Base-by-base conservation (phyloP, 1,140 invertebrate genomes). In the Atta cephalotes region DNA sequence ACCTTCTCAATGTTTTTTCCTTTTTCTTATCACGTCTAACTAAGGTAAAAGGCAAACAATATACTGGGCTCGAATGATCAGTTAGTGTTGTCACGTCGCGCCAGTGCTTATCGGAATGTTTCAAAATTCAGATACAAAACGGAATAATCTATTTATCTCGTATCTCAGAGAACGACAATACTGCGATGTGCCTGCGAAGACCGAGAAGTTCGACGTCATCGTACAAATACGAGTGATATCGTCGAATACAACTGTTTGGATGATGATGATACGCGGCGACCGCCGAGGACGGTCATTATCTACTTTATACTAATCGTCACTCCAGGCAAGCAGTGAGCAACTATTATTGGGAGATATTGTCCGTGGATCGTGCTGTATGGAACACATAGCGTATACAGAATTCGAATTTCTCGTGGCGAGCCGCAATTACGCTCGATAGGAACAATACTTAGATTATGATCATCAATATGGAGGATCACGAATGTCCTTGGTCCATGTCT, bases 271-370 rank as follows among this genome's bases (percentile, higher is more conserved):
- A 89, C 72, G 74, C 49, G 81, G 85, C 82, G 85, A 86, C 89
- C 80, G 91, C 90, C 87, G 90, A 87, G 87, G 87, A 88, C 86
- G 88, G 84, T 70, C 87, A 92, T 92, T 93, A 93, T 92, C 92
- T 92, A 90, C 71, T 89, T 89, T 79, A 84, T 31, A 66, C 78
- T 81, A n/a, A 81, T 81, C 71, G n/a, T 45, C n/a, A 35, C 39
- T 84, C 70, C n/a, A 39, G 39, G 39, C 68, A 72, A 72, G 60
- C 74, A 35, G 16, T 63, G 25, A 16, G 16, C 39, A 14, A 56
- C 78, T 21, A 39, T 39, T 35, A 39, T 6, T 14, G 39, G 39
- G 18, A 49, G 25, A 28, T 25, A 63, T 5, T 25, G 28, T 76
- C 31, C 39, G 58, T 31, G 14, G 21, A 9, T 66, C 12, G 60